phyloP scores from a whole-genome alignment of 2,888 invertebrate species.

The Incurvaria masculella region DNA sequence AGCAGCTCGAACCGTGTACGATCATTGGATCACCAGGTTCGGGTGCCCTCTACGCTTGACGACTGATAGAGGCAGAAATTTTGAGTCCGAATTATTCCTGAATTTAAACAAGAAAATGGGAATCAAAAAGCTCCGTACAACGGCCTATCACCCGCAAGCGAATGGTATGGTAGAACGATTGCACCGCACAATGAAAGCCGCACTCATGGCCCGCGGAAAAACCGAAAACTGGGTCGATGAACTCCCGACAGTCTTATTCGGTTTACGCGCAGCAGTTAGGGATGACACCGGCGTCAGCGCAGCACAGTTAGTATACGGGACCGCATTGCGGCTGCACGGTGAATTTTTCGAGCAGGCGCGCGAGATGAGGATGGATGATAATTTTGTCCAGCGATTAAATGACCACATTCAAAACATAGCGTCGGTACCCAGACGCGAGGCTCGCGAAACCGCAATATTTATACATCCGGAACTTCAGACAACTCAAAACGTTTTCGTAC shows the following conservation, averaged over 20 bases:
- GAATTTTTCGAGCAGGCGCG: conserved; percentile 10
- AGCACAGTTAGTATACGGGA: conserved; percentile 13
- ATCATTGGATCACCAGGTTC: conserved; percentile 27
- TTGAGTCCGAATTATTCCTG: conserved; percentile 24
- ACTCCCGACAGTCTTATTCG: conserved; percentile 22
- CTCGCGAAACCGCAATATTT: conserved; percentile 1
- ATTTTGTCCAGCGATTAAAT: no score
- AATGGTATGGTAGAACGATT: conserved; percentile 31
- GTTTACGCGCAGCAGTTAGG: conserved; percentile 10
- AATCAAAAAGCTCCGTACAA: conserved; percentile 17
- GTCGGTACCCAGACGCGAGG: background rate
- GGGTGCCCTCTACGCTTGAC: conserved; percentile 24
- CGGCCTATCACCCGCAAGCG: conserved; percentile 26
- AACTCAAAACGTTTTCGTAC: conserved; percentile 9
- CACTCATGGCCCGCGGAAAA: conserved; percentile 13
- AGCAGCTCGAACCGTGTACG: conserved; percentile 21
- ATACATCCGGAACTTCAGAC: conserved; percentile 5
- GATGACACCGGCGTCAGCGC: conserved; percentile 9
- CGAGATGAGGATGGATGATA: background rate
- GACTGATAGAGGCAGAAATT: conserved; percentile 28
- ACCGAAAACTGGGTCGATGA: conserved; percentile 19
- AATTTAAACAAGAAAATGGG: conserved; percentile 13
- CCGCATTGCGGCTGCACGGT: conserved; percentile 13
- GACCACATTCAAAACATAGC: no score
- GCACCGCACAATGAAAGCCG: conserved; percentile 27